Conservation (phyloP, 2,797 vertebrate genomes). For the Sciurus carolinensis region DNA sequence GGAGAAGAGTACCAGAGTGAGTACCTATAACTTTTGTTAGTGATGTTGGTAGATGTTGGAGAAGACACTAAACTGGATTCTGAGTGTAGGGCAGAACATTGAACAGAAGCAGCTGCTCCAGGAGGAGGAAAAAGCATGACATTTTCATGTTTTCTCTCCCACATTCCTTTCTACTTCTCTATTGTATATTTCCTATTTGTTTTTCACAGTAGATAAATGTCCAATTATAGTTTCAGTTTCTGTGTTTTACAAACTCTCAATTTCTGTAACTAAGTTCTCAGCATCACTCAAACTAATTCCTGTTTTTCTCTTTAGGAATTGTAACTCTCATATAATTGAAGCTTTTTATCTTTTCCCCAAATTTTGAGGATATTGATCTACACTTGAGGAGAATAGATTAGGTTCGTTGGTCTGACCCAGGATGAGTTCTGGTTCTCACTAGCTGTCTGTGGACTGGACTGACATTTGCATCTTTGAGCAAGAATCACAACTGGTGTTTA, state of each 20-base stretch:
- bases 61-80: not conserved
- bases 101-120: not conserved
- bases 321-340: not conserved
- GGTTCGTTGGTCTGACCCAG: not conserved
- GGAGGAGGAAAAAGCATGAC: not conserved
- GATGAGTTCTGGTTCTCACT: not conserved
- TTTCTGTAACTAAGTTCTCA: slow-evolving; percentile 34
- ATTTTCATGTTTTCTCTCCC: not conserved
- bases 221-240: slow-evolving; percentile 18
- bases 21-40: not conserved
- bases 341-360: not conserved
- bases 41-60: not conserved
- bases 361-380: not conserved
- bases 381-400: not conserved
- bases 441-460: not conserved
- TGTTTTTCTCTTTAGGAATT: slow-evolving; percentile 61
- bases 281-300: not conserved
- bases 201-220: not conserved
- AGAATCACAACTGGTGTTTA: not conserved
- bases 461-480: not conserved
- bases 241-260: not conserved
- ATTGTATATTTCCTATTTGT: not conserved
- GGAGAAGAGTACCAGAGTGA: not conserved
- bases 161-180: not conserved
- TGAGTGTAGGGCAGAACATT: not conserved